Evolutionary conservation across 1,140 invertebrate genomes (phyloP), one percentile per base, ranked within the genome.

Genomic region (Linepithema humile): DNA sequence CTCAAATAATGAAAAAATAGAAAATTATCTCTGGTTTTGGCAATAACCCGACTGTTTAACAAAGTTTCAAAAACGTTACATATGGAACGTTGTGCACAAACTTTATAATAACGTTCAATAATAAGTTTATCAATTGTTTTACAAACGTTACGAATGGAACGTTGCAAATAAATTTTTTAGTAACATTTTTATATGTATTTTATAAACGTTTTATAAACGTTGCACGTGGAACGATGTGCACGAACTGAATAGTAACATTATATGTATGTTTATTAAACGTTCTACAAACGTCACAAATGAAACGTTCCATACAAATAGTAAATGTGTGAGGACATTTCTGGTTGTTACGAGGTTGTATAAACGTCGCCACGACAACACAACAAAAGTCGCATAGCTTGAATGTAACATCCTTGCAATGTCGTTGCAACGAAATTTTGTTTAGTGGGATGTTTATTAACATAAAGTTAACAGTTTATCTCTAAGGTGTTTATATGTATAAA

Each of bases 31-130:
- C 32, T 62, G 32, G 12, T 59, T 59, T 59, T 59, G 57, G 12
- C 26, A 59, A 59, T 59, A 32, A 7, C 5, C 45, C 50, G 50
- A 55, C 4, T 60, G 35, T 64, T 64, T 64, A 23, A 7, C 60
- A 64, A 40, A 62, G 59, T 40, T n/a, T 62, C 4, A 62, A 23
- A 80, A 35, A 65, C n/a, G 12, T 29, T 64, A 67, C 43, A 59
- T 50, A 15, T 53, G 20, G 29, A 53, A 67, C 32, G 35, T 70
- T 26, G 17, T 57, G 5, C 5, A 62, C 3, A 29, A 62, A 62
- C 59, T 62, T 62, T 62, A n/a, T 5, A 62, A 17, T 38, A 32
- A 62, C 17, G 32, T n/a, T 62, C 2, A 20, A 62, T 20, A n/a
- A n/a, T 62, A 62, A 10, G 2, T 40, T 62, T 62, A 7, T 9